Conservation (phyloP, 2,888 invertebrate species). For the Xestia ashworthii region DNA sequence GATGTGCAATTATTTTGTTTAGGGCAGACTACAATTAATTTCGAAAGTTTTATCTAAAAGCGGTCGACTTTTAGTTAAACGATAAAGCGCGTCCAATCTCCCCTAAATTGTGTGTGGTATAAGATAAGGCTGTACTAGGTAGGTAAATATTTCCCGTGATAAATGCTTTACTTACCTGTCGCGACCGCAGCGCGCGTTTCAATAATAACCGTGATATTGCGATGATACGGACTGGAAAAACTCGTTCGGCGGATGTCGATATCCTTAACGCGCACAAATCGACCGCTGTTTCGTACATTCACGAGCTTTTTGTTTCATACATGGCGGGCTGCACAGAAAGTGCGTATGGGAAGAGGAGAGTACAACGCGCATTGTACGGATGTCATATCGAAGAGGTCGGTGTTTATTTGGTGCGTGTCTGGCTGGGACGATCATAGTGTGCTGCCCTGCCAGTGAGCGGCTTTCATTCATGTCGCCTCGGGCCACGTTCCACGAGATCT, state of each 20-base stretch:
- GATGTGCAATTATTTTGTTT: not conserved
- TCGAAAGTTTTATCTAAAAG: constrained; percentile 53
- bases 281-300: constrained; percentile 65
- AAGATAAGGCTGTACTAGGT: constrained; percentile 79
- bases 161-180: constrained; percentile 90
- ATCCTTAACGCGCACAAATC: constrained; percentile 86
- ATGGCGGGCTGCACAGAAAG: constrained; percentile 62
- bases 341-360: constrained; percentile 1
- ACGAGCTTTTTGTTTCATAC: constrained; percentile 64
- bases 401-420: constrained; percentile 74
- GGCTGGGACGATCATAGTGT: constrained; percentile 79
- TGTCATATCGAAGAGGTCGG: constrained; percentile 52
- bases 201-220: constrained; percentile 91
- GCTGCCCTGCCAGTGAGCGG: constrained; percentile 85
- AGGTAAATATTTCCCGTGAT: constrained; percentile 87
- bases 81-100: constrained; percentile 76
- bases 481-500: constrained; percentile 89
- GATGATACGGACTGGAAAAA: constrained; percentile 91
- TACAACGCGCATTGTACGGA: constrained; percentile 72
- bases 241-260: constrained; percentile 90
- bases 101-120: constrained; percentile 75
- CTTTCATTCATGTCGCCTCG: constrained; percentile 90
- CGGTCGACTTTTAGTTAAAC: constrained; percentile 65
- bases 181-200: constrained; percentile 88
- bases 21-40: constrained; percentile 23